Evolutionary conservation across 2,888 invertebrate genomes (phyloP).

Genomic region (Spisula solida): DNA sequence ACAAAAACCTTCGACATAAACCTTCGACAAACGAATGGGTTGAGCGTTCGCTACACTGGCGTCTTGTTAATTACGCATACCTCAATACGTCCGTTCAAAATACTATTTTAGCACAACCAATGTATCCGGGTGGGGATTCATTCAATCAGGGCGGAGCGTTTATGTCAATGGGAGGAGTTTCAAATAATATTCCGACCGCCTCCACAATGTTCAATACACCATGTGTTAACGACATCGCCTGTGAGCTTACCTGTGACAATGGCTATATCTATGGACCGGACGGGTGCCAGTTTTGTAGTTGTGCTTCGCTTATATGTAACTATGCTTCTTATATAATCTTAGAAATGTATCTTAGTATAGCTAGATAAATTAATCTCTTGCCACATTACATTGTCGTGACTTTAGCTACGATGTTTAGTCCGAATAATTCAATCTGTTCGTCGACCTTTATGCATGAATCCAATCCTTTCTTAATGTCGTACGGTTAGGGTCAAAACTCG

Average conservation of each 20-base stretch:
- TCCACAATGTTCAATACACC: constrained; percentile 41
- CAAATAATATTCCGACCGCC: background rate
- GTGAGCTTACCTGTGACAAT: constrained; percentile 42
- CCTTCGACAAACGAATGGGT: too few species aligned
- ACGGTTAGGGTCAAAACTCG: too few species aligned
- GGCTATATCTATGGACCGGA: constrained; percentile 58
- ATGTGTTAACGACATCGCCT: constrained; percentile 41
- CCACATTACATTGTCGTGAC: background rate
- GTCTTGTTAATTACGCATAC: too few species aligned
- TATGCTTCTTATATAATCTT: background rate
- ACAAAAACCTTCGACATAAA: too few species aligned
- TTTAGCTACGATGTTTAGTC: too few species aligned
- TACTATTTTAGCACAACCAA: constrained; percentile 5
- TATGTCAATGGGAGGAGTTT: constrained; percentile 24
- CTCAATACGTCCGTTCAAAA: too few species aligned
- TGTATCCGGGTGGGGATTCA: constrained; percentile 60
- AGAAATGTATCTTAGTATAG: too few species aligned
- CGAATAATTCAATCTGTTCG: too few species aligned
- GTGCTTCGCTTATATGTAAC: constrained; percentile 38
- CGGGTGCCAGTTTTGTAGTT: constrained; percentile 64
- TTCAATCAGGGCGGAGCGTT: constrained; percentile 57
- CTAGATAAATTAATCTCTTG: background rate
- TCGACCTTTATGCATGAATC: too few species aligned
- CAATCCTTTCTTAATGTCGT: too few species aligned
- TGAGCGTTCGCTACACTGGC: too few species aligned